These are phyloP conservation scores for Orius insidiosus DNA, from an alignment of 1,140 invertebrate species.

Conservation along the genomic window DNA sequence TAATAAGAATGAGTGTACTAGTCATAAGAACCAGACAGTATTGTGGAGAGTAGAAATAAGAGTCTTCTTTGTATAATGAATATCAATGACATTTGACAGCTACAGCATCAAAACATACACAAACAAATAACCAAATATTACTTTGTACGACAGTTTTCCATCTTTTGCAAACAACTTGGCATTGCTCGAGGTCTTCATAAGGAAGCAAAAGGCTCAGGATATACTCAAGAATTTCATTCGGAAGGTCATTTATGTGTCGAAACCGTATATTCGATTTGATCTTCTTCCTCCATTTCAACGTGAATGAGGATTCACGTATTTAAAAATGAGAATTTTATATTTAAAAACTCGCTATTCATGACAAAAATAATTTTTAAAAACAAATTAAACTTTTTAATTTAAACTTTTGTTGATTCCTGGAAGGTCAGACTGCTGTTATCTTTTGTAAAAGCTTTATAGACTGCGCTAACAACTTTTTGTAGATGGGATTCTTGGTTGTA, in stretches of 20 bases:
- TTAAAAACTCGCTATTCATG: too few relatives aligned
- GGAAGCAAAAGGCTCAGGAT: slow-evolving; percentile 76
- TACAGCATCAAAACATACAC: neutral
- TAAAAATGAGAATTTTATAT: too few relatives aligned
- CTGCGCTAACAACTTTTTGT: too few relatives aligned
- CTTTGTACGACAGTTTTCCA: slow-evolving; percentile 68
- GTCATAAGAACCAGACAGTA: neutral
- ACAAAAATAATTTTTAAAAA: too few relatives aligned
- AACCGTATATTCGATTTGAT: neutral
- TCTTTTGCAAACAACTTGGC: slow-evolving; percentile 65
- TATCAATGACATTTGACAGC: neutral
- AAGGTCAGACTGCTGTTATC: too few relatives aligned
- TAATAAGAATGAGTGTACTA: neutral
- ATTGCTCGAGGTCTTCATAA: slow-evolving; percentile 73
- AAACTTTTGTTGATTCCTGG: too few relatives aligned
- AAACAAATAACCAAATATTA: slow-evolving; percentile 25
- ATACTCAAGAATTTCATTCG: slow-evolving; percentile 84
- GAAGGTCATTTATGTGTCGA: slow-evolving; percentile 43
- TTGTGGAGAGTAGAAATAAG: neutral
- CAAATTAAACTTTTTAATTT: too few relatives aligned
- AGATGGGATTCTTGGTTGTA: too few relatives aligned
- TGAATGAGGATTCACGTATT: too few relatives aligned
- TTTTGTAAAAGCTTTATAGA: too few relatives aligned
- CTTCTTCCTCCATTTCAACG: neutral
- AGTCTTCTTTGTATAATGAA: neutral